Base-by-base conservation (phyloP, 2,888 invertebrate genomes). In the Callosobruchus maculatus region DNA sequence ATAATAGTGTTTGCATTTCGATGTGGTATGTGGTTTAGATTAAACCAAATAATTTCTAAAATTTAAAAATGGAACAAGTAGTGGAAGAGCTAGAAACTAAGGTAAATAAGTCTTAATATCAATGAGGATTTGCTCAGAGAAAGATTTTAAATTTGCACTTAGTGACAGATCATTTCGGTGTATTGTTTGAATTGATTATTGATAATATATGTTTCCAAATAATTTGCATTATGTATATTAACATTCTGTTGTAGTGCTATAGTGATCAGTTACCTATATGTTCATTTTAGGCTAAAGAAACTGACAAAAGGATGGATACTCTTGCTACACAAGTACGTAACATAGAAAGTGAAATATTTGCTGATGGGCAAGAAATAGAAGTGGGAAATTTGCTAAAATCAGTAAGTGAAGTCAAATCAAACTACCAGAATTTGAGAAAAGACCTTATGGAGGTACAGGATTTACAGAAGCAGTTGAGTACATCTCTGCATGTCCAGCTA, bases 401-500 rank as follows among this genome's bases (percentile, higher is more conserved):
- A 22, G 94, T 95, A 77, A 92, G 93, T 20, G 93, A 93, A 88
- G 93, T 93, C 78, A 93, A 93, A 80, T 92, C 92, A 77, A 95
- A 95, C 86, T 95, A 95, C 87, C 93, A 93, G 85, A 93, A 93
- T 82, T 88, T 95, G 73, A 91, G 94, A 66, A 92, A 92, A 83
- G 94, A 95, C 87, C 90, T 95, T 81, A 90, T 92, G 81, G 95
- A 95, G 83, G 94, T 94, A 78, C 94, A 95, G 84, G 93, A 93
- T 77, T 86, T 95, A 81, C 94, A 95, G 86, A 91, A 93, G 79
- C 94, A 95, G 87, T 90, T 95, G 80, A 93, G 93, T 67, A 90
- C 90, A 76, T 91, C 93, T n/a, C 90, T 95, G 77, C 91, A 93
- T 79, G 88, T 90, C 75, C 94, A 95, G 85, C 89, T 95, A 82